These are phyloP conservation scores for Drosophila repleta DNA, from an alignment of 1,140 invertebrate species.

Conservation along the genomic window DNA sequence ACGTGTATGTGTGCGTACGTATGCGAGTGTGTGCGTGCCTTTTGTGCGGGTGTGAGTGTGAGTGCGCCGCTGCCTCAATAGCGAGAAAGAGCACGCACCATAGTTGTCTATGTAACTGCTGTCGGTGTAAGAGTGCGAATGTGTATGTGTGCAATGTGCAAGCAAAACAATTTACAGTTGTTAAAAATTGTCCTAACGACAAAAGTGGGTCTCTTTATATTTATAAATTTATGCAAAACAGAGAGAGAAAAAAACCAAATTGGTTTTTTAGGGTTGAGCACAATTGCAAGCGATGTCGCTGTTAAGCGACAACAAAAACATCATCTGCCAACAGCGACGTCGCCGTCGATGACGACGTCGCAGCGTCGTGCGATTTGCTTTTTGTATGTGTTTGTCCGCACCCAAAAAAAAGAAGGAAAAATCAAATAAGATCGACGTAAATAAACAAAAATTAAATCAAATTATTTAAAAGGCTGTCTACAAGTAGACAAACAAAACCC, in stretches of 20 bases:
- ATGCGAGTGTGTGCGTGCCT: constrained; percentile 12
- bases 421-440: constrained; percentile 34
- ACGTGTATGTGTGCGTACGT: constrained; percentile 19
- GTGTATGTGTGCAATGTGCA: constrained; percentile 60
- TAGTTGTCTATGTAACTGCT: constrained; percentile 57
- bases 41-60: constrained; percentile 38
- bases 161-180: constrained; percentile 67
- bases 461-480: constrained; percentile 39
- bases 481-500: constrained; percentile 30
- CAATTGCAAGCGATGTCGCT: constrained; percentile 20
- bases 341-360: constrained; percentile 55
- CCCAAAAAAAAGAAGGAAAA: constrained; percentile 45
- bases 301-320: constrained; percentile 38
- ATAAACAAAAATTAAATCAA: constrained; percentile 56
- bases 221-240: constrained; percentile 22
- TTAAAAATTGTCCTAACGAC: constrained; percentile 28
- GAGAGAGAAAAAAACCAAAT: constrained; percentile 8
- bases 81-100: constrained; percentile 60
- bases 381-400: constrained; percentile 62
- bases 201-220: constrained; percentile 23
- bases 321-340: constrained; percentile 33
- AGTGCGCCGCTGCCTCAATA: constrained; percentile 44
- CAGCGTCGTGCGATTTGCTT: constrained; percentile 48
- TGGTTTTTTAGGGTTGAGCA: constrained; percentile 8
- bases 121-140: constrained; percentile 17